Percentiles rank a stretch among this genome's conserved stretches.
Evolutionary conservation across 2,888 invertebrate species (phyloP).

Genomic region (Oligia latruncula): DNA sequence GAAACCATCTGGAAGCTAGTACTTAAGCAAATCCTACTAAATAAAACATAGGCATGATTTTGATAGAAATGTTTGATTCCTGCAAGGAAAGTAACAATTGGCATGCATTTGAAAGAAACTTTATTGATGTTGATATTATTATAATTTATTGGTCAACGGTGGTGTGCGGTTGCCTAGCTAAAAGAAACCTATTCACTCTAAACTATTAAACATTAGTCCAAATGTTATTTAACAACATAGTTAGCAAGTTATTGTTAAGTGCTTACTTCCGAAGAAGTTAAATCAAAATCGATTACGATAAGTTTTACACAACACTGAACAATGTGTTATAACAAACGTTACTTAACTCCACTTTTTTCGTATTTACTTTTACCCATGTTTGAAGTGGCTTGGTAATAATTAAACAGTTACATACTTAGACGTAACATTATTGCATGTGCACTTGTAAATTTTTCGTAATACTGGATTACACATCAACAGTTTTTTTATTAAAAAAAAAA

Average conservation of each 20-base stretch:
- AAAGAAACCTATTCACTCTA: too few species aligned
- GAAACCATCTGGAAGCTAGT: neutral
- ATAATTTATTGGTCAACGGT: neutral
- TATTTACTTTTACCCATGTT: slow-evolving; percentile 44
- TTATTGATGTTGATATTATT: neutral
- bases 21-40: neutral
- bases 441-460: slow-evolving; percentile 18
- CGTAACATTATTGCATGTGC: slow-evolving; percentile 49
- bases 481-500: neutral
- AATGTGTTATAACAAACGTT: slow-evolving; percentile 43
- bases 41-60: neutral
- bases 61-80: neutral
- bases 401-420: slow-evolving; percentile 39
- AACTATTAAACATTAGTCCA: neutral
- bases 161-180: neutral
- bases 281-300: slow-evolving; percentile 39
- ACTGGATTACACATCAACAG: neutral
- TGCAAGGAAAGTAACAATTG: neutral
- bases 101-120: neutral
- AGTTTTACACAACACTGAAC: slow-evolving; percentile 41
- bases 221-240: neutral
- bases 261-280: neutral
- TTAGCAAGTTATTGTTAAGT: neutral
- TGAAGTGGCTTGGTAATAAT: slow-evolving; percentile 37
- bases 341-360: slow-evolving; percentile 44